A percentile compares a stretch with the other conserved stretches of the same genome.
Conservation (phyloP, 2,797 vertebrate genomes). For the Sylvilagus floridanus region DNA sequence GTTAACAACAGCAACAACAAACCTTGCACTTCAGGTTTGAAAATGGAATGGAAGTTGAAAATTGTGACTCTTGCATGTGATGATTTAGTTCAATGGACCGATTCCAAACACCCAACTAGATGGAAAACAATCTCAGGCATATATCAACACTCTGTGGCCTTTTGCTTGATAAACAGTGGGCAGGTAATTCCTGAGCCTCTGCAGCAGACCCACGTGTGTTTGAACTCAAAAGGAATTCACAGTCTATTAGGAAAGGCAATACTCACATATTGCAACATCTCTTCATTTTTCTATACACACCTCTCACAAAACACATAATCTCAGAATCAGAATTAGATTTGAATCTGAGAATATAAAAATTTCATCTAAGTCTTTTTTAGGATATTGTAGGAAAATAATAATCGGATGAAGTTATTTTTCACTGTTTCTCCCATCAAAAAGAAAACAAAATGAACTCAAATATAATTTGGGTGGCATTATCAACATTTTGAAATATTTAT, state of each 20-base stretch:
- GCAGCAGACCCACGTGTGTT: not conserved
- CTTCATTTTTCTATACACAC: not conserved
- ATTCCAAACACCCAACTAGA: not conserved
- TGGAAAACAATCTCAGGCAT: not conserved
- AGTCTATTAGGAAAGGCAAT: too few species aligned
- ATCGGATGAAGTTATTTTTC: not conserved
- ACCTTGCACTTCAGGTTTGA: not conserved
- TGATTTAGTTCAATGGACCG: not conserved
- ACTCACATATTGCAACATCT: not conserved
- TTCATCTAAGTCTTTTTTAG: not conserved
- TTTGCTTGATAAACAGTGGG: not conserved
- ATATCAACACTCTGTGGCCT: too few species aligned
- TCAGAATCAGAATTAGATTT: not conserved
- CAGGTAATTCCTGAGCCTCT: not conserved
- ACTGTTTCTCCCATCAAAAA: not conserved
- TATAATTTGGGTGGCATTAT: not conserved
- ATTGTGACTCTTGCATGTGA: not conserved
- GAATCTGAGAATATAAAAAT: not conserved
- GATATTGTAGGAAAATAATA: not conserved
- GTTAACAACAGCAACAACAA: too few species aligned
- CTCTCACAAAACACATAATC: not conserved
- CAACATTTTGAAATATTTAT: not conserved
- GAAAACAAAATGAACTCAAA: constrained; percentile 8
- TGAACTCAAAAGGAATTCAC: not conserved
- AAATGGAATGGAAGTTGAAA: not conserved